Base-by-base conservation (phyloP, 2,797 vertebrate species). In the Syndactyla subalaris region DNA sequence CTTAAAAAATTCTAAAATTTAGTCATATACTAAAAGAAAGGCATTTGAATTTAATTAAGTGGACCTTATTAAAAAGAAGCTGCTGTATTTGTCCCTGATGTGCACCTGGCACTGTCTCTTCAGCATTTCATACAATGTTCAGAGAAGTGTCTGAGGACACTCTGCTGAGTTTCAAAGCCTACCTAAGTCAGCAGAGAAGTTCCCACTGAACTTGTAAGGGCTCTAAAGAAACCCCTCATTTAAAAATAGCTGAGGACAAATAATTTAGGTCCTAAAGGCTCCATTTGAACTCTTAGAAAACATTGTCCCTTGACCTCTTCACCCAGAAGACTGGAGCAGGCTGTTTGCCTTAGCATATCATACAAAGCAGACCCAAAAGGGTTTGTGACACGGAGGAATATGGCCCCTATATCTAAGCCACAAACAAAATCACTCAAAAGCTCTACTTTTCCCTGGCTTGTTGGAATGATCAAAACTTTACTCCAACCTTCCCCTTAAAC, bases 381-480 rank as follows among this genome's bases (percentile, higher is more conserved):
- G 8, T n/a, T 85, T 36, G 29, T 55, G 57, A 43, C 36, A 29
- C 0, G 1, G 62, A 88, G 51, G 21, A 80, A 36, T 54, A 88
- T 39, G 76, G 87, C 66, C 76, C 80, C 72, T 46, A 5, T 11
- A 71, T 48, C 74, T 88, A 91, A 92, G 72, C 73, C 72, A 95
- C 88, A 92, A 86, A 72, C 24, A 93, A 61, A 89, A 85, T 27
- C 51, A 88, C 75, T 87, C 81, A 61, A 65, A 93, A 92, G 38
- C 66, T 87, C 74, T 67, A n/a, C 38, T 87, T 83, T 61, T 70
- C 54, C 45, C 54, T 67, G 74, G n/a, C 59, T 81, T 66, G 46
- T 71, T 94, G 95, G 93, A 94, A 97, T 92, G 92, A 95, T 91
- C 55, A 88, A 94, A 93, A 94, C 9, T 66, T 87, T 77, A 58